Base-by-base conservation (phyloP, 2,888 invertebrate genomes). In the Campoplex nolae region DNA sequence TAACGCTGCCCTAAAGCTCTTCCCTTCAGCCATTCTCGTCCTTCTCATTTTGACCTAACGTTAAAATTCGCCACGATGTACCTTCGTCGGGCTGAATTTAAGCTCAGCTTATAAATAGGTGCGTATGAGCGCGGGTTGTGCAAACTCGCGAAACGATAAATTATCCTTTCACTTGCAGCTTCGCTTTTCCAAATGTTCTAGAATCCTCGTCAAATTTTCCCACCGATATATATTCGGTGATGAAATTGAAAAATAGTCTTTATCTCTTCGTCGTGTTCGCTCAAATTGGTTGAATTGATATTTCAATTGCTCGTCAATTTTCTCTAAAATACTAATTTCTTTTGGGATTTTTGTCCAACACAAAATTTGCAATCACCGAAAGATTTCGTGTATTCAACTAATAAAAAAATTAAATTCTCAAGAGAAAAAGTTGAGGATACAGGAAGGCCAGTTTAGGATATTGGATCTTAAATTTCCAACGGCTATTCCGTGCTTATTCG, bases 21-120 rank as follows among this genome's bases (percentile, higher is more conserved):
- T 71, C 73, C 67, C 32, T 23, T 62, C 38, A 23, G 65, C 45
- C 45, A 75, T 32, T 58, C 81, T 78, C 77, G 58, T 81, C 74
- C 81, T 38, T 38, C 77, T 75, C 81, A 78, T 78, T 84, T 65
- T 32, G 32, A 16, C 62, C 32, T 32, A 32, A 62, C 62, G 62
- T 16, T 62, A 32, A 62, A 62, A 32, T 62, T 32, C 32, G 28
- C 62, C 16, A 62, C 62, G 13, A 28, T 23, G 48, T 38, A 32
- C n/a, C 28, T 23, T 7, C 28, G 67, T 23, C 58, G 42, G 32
- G 32, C 56, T 58, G 71, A 83, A 86, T 86, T 86, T 80, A 73
- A 80, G 73, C 76, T 83, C 73, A 65, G 76, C 56, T 77, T 86
- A 80, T 86, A 83, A 83, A 62, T 83, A 80, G 71, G 71, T 56